Evolutionary conservation across 2,888 invertebrate species (phyloP).

Genomic region (Nemurella pictetii): DNA sequence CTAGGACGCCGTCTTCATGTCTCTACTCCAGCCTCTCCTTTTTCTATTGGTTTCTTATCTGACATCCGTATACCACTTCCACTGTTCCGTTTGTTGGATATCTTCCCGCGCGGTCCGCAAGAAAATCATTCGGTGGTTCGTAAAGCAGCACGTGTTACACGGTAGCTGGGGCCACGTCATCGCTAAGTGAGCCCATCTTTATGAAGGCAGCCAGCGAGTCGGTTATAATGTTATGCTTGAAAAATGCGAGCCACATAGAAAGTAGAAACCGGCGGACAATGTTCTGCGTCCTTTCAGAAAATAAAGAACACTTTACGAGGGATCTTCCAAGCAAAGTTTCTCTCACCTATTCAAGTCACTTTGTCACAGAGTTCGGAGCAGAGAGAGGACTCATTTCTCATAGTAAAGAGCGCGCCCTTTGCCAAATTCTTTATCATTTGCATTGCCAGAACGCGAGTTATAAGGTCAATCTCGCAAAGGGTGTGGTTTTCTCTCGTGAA

Average conservation of each 20-base stretch:
- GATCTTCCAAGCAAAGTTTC: conserved; percentile 17
- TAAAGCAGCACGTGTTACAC: not conserved
- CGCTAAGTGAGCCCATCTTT: not conserved
- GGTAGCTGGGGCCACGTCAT: not conserved
- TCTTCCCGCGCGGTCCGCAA: not conserved
- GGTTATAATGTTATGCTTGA: conserved; percentile 11
- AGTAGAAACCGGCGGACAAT: conserved; percentile 10
- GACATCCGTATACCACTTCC: conserved; percentile 7
- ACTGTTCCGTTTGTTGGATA: not conserved
- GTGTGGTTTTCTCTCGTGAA: conserved; percentile 11
- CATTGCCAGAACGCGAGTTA: conserved; percentile 22
- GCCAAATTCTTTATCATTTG: conserved; percentile 30
- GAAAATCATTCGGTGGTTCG: not conserved
- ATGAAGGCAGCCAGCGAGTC: not conserved
- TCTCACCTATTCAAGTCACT: conserved; percentile 29
- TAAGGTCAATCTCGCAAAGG: conserved; percentile 12
- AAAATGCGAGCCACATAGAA: conserved; percentile 9
- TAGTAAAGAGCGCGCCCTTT: conserved; percentile 4
- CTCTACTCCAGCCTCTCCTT: not conserved
- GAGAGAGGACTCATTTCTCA: conserved; percentile 22
- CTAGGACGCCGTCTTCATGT: not conserved
- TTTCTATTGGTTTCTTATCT: conserved; percentile 10
- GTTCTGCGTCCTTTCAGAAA: conserved; percentile 20
- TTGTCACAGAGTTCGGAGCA: conserved; percentile 18
- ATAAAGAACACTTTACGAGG: conserved; percentile 31